Evolutionary conservation across 2,888 invertebrate species (phyloP), one percentile per base, ranked within the genome.

Genomic region (Polydrusus pterygomalis): DNA sequence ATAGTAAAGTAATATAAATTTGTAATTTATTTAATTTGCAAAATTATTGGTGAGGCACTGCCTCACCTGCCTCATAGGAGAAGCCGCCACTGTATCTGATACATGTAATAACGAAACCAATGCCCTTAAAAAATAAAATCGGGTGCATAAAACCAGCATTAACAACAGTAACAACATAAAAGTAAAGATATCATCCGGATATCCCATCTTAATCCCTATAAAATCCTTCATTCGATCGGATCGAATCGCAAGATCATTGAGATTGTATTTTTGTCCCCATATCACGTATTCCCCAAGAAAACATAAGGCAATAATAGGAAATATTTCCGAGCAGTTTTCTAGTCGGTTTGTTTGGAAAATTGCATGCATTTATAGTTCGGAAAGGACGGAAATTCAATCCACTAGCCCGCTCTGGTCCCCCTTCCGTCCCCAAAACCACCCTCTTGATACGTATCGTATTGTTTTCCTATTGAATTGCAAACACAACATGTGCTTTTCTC

Each of bases 321-420:
- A 79, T 79, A 80, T 80, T 78, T 78, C 77, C 77, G 63, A 79
- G 78, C 81, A 77, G 80, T 80, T 81, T 81, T 79, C 79, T 80
- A 80, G 80, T 79, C 79, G 80, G 80, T 80, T 81, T 80, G 77
- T 74, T 78, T 69, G 69, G 77, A 78, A 80, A 81, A 81, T 81
- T 81, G 80, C 80, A 79, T 79, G 78, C 79, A 81, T 81, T 81
- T 80, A 80, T 79, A 79, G 79, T 79, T 79, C 67, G 43, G 71
- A 72, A 51, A 75, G 75, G 75, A 77, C 69, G 72, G 75, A 73
- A 78, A 76, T 78, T 78, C 78, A 78, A 78, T 78, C 74, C 76
- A 76, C 78, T 76, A 65, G 40, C 70, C 64, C 56, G 58, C 11
- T 38, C 30, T 15, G 13, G 34, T 54, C 15, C 18, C 47, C n/a